Conservation (phyloP, 2,113 vertebrate species). For the Chionis minor region DNA sequence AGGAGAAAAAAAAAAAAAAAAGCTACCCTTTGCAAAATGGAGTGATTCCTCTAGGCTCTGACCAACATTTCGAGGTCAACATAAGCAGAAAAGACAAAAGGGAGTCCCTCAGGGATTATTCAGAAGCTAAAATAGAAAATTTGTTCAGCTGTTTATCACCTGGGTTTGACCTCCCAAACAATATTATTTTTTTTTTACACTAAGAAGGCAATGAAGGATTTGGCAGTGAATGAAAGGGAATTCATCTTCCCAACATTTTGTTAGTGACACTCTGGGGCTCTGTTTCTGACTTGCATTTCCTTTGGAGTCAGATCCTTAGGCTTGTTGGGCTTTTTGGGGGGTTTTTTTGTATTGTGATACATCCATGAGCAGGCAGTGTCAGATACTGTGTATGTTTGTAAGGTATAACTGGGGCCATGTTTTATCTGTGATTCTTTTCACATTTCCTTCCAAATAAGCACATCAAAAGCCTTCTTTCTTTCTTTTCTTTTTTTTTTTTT, state of each 20-base stretch:
- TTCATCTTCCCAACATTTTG: background rate
- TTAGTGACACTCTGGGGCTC: background rate
- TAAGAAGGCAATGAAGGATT: conserved; percentile 4
- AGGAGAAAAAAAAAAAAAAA: background rate
- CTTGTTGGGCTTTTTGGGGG: background rate
- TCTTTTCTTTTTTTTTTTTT: background rate
- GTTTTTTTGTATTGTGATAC: background rate
- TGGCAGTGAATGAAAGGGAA: conserved; percentile 28
- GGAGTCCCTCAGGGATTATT: conserved; percentile 29
- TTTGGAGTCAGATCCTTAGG: background rate
- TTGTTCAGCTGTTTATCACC: conserved; percentile 54
- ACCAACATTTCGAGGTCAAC: conserved; percentile 45
- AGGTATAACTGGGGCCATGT: background rate
- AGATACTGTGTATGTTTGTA: background rate
- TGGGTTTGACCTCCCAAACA: conserved; percentile 42
- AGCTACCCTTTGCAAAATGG: background rate
- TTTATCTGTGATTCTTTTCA: background rate
- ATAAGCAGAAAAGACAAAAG: conserved; percentile 40
- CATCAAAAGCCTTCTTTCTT: background rate
- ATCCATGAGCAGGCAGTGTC: background rate
- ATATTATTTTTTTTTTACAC: background rate
- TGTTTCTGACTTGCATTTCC: background rate
- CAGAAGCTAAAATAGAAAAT: conserved; percentile 43
- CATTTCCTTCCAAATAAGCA: background rate
- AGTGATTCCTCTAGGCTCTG: conserved; percentile 27